Conservation (phyloP, 35 echinoderm and acorn worm species). For the Apostichopus japonicus region DNA sequence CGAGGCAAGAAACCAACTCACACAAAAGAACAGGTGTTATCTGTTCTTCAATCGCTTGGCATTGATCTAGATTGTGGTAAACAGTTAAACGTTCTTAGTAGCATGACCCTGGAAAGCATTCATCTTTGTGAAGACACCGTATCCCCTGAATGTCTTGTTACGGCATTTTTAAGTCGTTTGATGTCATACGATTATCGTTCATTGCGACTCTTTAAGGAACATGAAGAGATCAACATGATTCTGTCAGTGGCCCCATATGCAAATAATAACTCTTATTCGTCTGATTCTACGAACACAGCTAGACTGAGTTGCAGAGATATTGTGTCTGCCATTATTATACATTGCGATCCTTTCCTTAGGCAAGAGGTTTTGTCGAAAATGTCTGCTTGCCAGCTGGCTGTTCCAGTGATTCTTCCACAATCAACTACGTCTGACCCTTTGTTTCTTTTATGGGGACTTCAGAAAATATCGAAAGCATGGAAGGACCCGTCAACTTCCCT, state of each 20-base stretch:
- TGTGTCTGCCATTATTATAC: not conserved
- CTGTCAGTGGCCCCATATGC: not conserved
- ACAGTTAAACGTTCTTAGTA: not conserved
- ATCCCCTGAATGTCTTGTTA: not conserved
- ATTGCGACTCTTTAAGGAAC: slow-evolving; percentile 1
- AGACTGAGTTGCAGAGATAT: slow-evolving; percentile 29
- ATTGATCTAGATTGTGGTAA: not conserved
- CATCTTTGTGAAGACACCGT: not conserved
- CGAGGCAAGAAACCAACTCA: not conserved
- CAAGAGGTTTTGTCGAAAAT: slow-evolving; percentile 32
- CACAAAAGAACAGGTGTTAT: not conserved
- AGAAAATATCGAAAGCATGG: slow-evolving; percentile 29
- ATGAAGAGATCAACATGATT: not conserved
- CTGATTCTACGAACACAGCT: not conserved
- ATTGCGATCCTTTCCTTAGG: slow-evolving; percentile 33
- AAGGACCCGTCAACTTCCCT: not conserved
- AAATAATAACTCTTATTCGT: not conserved
- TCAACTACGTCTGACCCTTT: not conserved
- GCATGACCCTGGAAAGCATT: not conserved
- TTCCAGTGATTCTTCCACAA: slow-evolving; percentile 14
- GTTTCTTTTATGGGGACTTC: not conserved
- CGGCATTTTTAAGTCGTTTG: slow-evolving; percentile 15
- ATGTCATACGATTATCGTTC: slow-evolving; percentile 37
- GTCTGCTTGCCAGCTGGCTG: slow-evolving; percentile 44
- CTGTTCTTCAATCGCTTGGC: not conserved